phyloP scores from a whole-genome alignment of 2,888 invertebrate genomes.

The Galerucella pusilla region DNA sequence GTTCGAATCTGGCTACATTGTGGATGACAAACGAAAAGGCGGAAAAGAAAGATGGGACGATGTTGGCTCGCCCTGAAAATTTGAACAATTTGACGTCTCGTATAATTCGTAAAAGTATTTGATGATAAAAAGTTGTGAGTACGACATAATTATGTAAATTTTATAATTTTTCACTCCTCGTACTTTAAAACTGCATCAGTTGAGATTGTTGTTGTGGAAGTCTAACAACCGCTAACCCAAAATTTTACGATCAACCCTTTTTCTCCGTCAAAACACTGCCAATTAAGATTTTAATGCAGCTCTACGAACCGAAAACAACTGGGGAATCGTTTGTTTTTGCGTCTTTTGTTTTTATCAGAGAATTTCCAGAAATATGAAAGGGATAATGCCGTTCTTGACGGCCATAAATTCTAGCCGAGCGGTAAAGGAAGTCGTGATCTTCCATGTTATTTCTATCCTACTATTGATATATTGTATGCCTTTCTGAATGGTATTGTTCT shows the following conservation, averaged over 20 bases:
- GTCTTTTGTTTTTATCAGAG: conserved; percentile 48
- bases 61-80: too few species aligned
- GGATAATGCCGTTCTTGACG: conserved; percentile 52
- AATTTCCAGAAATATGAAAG: conserved; percentile 42
- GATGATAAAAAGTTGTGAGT: too few species aligned
- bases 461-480: conserved; percentile 31
- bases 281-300: conserved; percentile 50
- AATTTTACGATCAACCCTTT: conserved; percentile 36
- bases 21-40: too few species aligned
- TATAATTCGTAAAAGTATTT: too few species aligned
- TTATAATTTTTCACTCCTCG: too few species aligned
- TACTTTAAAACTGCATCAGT: too few species aligned
- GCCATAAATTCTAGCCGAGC: conserved; percentile 50
- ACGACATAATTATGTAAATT: too few species aligned
- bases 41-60: too few species aligned
- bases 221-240: neutral
- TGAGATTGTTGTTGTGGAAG: neutral
- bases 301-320: conserved; percentile 42
- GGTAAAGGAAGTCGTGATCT: conserved; percentile 51
- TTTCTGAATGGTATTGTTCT: conserved; percentile 22
- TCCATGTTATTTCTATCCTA: conserved; percentile 49
- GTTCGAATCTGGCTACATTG: too few species aligned
- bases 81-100: too few species aligned
- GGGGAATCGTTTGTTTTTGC: conserved; percentile 44
- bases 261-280: conserved; percentile 49